Evolutionary conservation across 1,140 invertebrate genomes (phyloP), one percentile per base, ranked within the genome.

Genomic region (Achatina immaculata): DNA sequence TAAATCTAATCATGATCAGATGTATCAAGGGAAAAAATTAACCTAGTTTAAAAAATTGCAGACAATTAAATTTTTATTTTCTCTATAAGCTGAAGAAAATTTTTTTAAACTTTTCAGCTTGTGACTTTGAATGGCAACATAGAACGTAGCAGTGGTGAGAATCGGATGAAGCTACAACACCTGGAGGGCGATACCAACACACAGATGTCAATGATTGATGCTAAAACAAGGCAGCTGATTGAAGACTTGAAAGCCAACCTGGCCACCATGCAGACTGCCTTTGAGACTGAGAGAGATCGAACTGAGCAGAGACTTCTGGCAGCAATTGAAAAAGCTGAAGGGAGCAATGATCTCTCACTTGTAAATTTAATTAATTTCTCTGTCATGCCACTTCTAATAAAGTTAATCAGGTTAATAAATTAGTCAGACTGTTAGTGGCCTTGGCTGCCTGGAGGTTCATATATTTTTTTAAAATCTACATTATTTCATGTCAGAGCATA

Each of bases 161-260:
- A 85, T 62, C 86, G 85, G 31, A 84, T 89, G 84, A 88, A 90
- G 74, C 40, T 90, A 9, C 84, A 87, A 73, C 87, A 88, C 69
- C 62, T 90, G 21, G 87, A 90, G 81, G 85, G 87, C 0, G 89
- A 90, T 77, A 85, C 87, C 19, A 85, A 83, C 45, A 85, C 87
- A 38, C 87, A 90, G 80, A 80, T 90, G 80, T 84, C 86, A 3
- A 82, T 86, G 82, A 82, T 90, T 21, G 90, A 90, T 76, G 81
- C 83, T 16, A 89, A 86, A 51, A 89, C 90, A n/a, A 68, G 85
- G 19, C 85, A 85, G 62, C 31, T 90, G 40, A 84, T 90, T 42
- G 88, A 90, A 19, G 88, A 90, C n/a, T 75, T 90, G 14, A 89
- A 88, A 75, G 85, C 86, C n/a, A 85, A 65, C 14, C 74, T 90